Percentiles rank a stretch among this genome's conserved stretches.
phyloP scores from a whole-genome alignment of 2,888 invertebrate species.

The Pharmacophagus antenor region DNA sequence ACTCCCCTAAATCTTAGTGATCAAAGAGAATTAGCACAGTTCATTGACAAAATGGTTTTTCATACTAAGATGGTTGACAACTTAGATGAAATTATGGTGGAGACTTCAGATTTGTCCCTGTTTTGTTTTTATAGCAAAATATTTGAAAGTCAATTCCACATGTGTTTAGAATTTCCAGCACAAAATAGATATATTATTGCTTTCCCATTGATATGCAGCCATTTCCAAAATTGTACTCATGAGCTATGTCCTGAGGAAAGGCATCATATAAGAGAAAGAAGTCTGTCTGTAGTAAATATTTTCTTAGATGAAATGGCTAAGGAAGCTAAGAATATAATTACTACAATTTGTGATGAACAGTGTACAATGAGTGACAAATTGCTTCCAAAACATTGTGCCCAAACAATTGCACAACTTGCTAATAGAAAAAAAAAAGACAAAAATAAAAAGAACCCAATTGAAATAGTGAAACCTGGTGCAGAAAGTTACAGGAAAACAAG shows the following conservation, averaged over 20 bases:
- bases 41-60: slow-evolving; percentile 97
- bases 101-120: slow-evolving; percentile 97
- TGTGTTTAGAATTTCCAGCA: slow-evolving; percentile 99
- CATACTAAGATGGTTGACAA: slow-evolving; percentile 99
- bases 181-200: slow-evolving; percentile 99
- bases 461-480: slow-evolving; percentile 94
- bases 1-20: slow-evolving; percentile 89
- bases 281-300: slow-evolving; percentile 97
- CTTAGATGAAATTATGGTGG: slow-evolving; percentile 96
- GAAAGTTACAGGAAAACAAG: slow-evolving; percentile 98
- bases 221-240: slow-evolving; percentile 98
- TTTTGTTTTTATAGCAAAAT: slow-evolving; percentile 98
- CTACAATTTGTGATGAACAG: slow-evolving; percentile 98
- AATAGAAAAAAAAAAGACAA: slow-evolving; percentile 96
- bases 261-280: slow-evolving; percentile 96
- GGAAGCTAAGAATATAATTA: slow-evolving; percentile 98
- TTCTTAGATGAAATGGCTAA: slow-evolving; percentile 99
- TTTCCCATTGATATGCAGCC: slow-evolving; percentile 98
- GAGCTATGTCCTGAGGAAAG: slow-evolving; percentile 99
- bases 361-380: slow-evolving; percentile 97
- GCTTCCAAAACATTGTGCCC: slow-evolving; percentile 96
- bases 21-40: slow-evolving; percentile 91
- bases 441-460: slow-evolving; percentile 91
- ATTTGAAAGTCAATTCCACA: slow-evolving; percentile 98
- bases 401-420: slow-evolving; percentile 91